These are phyloP conservation scores for Caracal caracal DNA, from an alignment of 2,113 vertebrate genomes.

Conservation along the genomic window DNA sequence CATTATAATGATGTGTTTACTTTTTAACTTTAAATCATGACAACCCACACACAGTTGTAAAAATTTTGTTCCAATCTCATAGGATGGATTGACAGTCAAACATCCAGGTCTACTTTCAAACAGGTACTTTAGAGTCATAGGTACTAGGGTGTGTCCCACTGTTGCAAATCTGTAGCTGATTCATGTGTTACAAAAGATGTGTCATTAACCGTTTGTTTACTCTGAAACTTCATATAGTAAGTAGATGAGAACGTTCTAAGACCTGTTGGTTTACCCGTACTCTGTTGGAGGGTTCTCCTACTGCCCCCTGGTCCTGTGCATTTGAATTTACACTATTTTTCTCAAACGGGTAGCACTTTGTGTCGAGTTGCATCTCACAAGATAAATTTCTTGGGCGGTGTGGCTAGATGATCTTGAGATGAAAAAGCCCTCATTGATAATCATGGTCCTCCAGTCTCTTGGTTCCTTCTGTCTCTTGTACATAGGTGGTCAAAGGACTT, in stretches of 20 bases:
- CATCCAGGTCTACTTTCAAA: constrained; percentile 54
- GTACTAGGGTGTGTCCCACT: constrained; percentile 63
- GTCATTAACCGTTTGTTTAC: constrained; percentile 77
- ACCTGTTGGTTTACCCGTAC: not conserved
- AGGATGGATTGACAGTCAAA: constrained; percentile 38
- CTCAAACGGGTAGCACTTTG: constrained; percentile 50
- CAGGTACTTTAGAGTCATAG: constrained; percentile 67
- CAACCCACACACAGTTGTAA: not conserved
- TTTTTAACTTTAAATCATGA: constrained; percentile 48
- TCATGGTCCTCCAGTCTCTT: not conserved
- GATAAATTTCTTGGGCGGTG: not conserved
- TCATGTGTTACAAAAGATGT: constrained; percentile 75
- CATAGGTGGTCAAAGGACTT: not conserved
- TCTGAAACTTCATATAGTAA: constrained; percentile 46
- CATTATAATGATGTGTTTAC: not conserved
- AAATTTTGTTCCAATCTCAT: constrained; percentile 40
- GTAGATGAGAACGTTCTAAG: constrained; percentile 11
- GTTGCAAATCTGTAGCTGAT: constrained; percentile 76
- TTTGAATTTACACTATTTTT: not conserved
- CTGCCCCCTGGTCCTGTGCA: not conserved
- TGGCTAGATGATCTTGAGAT: constrained; percentile 40
- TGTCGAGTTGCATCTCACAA: not conserved
- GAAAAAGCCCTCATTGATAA: not conserved
- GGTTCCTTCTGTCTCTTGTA: not conserved
- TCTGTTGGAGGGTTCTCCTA: not conserved